A percentile compares a stretch with the other conserved stretches of the same genome.
Evolutionary conservation across 1,140 invertebrate species (phyloP).

Genomic region (Musca vetustissima): DNA sequence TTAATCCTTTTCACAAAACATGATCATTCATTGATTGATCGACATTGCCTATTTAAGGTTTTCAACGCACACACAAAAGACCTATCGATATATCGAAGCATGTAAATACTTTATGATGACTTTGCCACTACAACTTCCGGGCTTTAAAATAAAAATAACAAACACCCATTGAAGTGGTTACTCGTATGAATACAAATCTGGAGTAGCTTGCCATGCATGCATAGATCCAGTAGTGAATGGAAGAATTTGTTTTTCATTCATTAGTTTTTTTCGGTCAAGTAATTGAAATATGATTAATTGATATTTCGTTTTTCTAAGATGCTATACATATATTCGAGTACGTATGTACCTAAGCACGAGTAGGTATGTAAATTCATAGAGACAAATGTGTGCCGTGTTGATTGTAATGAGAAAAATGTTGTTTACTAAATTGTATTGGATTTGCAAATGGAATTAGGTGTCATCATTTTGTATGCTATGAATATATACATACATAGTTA

Average conservation of each 20-base stretch:
- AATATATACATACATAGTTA: too few relatives aligned
- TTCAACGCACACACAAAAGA: conserved; percentile 10
- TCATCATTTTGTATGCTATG: too few relatives aligned
- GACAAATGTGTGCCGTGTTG: too few relatives aligned
- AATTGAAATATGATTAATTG: conserved; percentile 23
- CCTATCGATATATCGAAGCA: neutral
- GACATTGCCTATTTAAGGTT: conserved; percentile 4
- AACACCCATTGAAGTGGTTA: too few relatives aligned
- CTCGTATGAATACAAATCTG: too few relatives aligned
- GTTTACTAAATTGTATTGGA: too few relatives aligned
- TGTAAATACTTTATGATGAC: conserved; percentile 4
- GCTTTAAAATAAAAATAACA: conserved; percentile 9
- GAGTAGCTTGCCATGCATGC: neutral
- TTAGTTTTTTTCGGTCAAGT: neutral
- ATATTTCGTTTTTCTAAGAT: too few relatives aligned
- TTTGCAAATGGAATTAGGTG: too few relatives aligned
- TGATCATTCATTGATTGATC: conserved; percentile 16
- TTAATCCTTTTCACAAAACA: conserved; percentile 6
- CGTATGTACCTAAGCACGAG: neutral
- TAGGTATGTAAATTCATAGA: too few relatives aligned
- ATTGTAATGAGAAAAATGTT: too few relatives aligned
- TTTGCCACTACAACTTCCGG: conserved; percentile 16
- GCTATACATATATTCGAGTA: neutral
- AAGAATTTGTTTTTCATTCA: conserved; percentile 2
- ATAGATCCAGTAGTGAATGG: conserved; percentile 3